Percentiles rank a stretch among this genome's conserved stretches.
phyloP scores from a whole-genome alignment of 2,113 vertebrate genomes.

The Epinephelus moara region DNA sequence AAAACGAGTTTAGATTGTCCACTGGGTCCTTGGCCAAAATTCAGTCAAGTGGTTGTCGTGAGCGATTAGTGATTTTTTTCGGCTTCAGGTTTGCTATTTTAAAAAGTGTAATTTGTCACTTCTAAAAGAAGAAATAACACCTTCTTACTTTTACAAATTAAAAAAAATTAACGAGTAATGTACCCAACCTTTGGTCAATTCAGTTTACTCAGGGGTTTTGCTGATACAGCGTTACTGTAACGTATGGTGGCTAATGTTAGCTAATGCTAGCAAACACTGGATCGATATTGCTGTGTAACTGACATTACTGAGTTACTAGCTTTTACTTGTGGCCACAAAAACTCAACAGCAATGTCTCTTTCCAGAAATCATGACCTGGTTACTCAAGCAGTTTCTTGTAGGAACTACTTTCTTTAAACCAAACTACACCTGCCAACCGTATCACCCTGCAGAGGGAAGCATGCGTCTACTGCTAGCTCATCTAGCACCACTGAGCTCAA shows the following conservation, averaged over 20 bases:
- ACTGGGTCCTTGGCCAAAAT: conserved; percentile 9
- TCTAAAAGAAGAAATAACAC: not conserved
- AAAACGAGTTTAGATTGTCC: conserved; percentile 48
- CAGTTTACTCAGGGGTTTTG: not conserved
- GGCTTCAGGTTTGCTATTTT: not conserved
- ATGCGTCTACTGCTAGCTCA: too few species aligned
- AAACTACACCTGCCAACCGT: too few species aligned
- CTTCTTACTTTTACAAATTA: not conserved
- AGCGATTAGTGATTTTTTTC: not conserved
- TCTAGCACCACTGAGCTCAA: too few species aligned
- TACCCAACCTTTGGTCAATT: not conserved
- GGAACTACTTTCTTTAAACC: too few species aligned
- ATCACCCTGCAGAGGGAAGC: too few species aligned
- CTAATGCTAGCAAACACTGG: not conserved
- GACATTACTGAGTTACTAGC: too few species aligned
- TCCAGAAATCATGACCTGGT: too few species aligned
- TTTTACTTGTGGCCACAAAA: too few species aligned
- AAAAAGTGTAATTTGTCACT: not conserved
- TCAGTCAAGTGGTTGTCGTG: not conserved
- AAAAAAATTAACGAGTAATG: not conserved
- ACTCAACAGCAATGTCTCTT: too few species aligned
- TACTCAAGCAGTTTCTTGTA: too few species aligned
- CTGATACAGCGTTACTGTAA: not conserved
- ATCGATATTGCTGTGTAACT: not conserved
- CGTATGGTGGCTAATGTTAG: not conserved